Evolutionary conservation across 2,113 vertebrate species (phyloP), one percentile per base, ranked within the genome.

Genomic region (Chrysemys picta): DNA sequence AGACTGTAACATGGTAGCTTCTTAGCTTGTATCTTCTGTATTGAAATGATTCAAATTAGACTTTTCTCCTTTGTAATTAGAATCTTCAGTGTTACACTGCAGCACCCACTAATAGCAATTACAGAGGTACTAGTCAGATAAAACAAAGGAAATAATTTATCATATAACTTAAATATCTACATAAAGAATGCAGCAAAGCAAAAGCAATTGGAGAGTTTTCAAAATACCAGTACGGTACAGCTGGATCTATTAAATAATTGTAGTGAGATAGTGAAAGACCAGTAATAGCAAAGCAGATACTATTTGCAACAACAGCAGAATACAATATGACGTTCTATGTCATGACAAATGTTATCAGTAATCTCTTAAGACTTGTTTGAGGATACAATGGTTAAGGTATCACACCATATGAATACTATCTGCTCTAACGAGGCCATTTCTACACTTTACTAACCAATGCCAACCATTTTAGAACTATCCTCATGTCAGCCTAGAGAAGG

Each of bases 371-470:
- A 75, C 38, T 76, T 45, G 72, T 76, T 25, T n/a, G 13, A 69
- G 65, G 65, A n/a, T 21, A 21, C 17, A 69, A 21, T n/a, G 35
- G 35, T 69, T n/a, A 78, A 38, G 31, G 47, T 27, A 87, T 8
- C n/a, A 19, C 80, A 47, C 27, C 24, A 76, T 45, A 38, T 75
- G 22, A 75, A 42, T 12, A n/a, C 10, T 25, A 38, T 2, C 57
- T 62, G 53, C 21, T 38, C 72, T 50, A 12, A 78, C 14, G 9
- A 0, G 0, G 0, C 10, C 0, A 0, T 45, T 86, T 80, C 80
- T 29, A 35, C 1, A 19, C 57, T 35, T 45, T 25, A 78, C 24
- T 27, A 78, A 78, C 80, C 91, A 88, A 25, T 12, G 35, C 87
- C 80, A 89, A 53, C 82, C 89, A 50, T 88, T 91, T 79, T 42